Base-by-base conservation (phyloP, 2,797 vertebrate species). In the Hemibagrus guttatus region DNA sequence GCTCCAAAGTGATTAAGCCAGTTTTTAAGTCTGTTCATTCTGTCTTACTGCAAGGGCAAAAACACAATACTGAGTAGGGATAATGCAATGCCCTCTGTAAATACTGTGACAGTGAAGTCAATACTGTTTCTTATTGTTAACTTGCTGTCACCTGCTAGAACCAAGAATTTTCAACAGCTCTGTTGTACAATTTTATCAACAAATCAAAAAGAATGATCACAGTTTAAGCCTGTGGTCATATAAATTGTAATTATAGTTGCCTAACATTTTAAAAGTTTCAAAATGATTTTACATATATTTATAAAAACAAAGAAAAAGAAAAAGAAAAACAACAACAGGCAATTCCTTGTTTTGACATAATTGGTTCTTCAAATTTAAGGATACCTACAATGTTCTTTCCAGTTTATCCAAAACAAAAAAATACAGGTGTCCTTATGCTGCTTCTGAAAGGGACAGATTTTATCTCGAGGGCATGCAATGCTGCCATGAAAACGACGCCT, bases 1-100 rank as follows among this genome's bases (percentile, higher is more conserved):
- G 86, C 86, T 84, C 63, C 82, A 87, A 66, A 88, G n/a, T 54
- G 66, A 74, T 81, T 61, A 64, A 81, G 52, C 75, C 75, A 78
- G 39, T 28, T 84, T 54, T 12, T 35, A 61, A 71, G 66, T 31
- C 63, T 81, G n/a, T 81, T 63, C 63, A 68, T 69, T 26, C 68
- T 75, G 52, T 75, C 64, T 72, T 39, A 76, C 58, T 31, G 23
- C 78, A 79, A 69, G 61, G 86, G 81, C 64, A 23, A 79, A 78
- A 69, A 31, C 72, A 28, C 31, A 54, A 69, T 4, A 61, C 56
- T 16, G 12, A 59, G 12, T 59, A 79, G 28, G 31, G 56, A 59
- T 79, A 17, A 59, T 61, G 35, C 26, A 46, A 17, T n/a, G 74
- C 58, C 28, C 39, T 74, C 42, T 86, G 71, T 83, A 78, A 76